phyloP scores from a whole-genome alignment of 2,888 invertebrate species.

The Meganola albula region DNA sequence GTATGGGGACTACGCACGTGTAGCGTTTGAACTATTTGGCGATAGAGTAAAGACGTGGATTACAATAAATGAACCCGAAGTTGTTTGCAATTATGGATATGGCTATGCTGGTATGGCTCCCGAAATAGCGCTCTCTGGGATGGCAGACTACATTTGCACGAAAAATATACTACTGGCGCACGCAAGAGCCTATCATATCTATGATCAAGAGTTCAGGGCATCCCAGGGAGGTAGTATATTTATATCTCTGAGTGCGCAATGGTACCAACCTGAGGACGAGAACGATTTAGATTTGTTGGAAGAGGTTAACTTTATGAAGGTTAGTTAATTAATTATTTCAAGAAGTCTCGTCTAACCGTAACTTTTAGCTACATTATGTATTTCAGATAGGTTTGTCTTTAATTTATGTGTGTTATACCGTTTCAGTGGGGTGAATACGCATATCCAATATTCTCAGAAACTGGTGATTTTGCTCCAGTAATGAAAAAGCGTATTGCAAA shows the following conservation, averaged over 20 bases:
- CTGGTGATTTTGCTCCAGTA: neutral
- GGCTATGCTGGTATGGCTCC: constrained; percentile 41
- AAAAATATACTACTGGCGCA: constrained; percentile 75
- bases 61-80: constrained; percentile 75
- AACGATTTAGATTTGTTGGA: constrained; percentile 56
- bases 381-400: too few species aligned
- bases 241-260: constrained; percentile 30
- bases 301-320: constrained; percentile 54
- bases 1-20: constrained; percentile 62
- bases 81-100: constrained; percentile 57
- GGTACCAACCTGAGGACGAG: constrained; percentile 52
- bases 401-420: too few species aligned
- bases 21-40: constrained; percentile 57
- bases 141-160: constrained; percentile 63
- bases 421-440: neutral
- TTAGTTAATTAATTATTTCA: constrained; percentile 45
- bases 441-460: neutral
- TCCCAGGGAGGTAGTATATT: constrained; percentile 36
- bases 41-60: constrained; percentile 72
- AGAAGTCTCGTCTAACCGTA: too few species aligned
- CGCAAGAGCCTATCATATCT: constrained; percentile 64
- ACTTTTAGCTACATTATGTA: too few species aligned
- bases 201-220: constrained; percentile 58
- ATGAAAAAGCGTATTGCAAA: neutral
- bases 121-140: constrained; percentile 43